Evolutionary conservation across 1,140 invertebrate species (phyloP).

Genomic region (Geopemphigus sp.): DNA sequence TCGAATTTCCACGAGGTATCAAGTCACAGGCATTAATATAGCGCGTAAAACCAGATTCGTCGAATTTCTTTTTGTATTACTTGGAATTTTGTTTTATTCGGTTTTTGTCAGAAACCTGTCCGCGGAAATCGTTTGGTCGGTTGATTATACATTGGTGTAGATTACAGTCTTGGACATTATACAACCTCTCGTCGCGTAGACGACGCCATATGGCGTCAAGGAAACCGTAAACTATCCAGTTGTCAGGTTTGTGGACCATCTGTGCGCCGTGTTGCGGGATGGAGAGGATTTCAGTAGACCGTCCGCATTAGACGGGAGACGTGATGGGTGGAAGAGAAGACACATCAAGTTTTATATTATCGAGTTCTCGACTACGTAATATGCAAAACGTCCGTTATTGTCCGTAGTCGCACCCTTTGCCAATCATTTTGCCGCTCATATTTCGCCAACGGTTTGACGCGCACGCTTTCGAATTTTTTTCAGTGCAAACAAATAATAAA

Average conservation of each 20-base stretch:
- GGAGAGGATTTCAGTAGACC: background rate
- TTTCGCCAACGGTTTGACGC: background rate
- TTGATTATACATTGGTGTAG: too few species aligned
- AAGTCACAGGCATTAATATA: background rate
- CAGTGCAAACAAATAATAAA: background rate
- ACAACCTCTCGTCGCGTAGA: background rate
- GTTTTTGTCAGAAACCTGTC: background rate
- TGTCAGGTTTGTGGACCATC: background rate
- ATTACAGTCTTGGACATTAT: background rate
- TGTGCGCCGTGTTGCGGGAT: background rate
- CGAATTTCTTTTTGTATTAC: conserved; percentile 1
- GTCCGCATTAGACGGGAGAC: background rate
- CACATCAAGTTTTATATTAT: conserved; percentile 18
- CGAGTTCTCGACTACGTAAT: background rate
- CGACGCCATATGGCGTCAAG: background rate
- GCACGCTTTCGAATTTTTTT: background rate
- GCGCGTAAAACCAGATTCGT: background rate
- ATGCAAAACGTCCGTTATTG: conserved; percentile 21
- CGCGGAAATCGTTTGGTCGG: background rate
- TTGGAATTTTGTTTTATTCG: background rate
- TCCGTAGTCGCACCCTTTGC: background rate
- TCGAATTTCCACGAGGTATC: too few species aligned
- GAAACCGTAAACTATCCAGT: conserved; percentile 15
- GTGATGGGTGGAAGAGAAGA: too few species aligned
- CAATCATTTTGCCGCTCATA: too few species aligned